Percentiles rank a stretch among this genome's conserved stretches.
Conservation (phyloP, 2,797 vertebrate genomes). For the Sebastes trivittatus region DNA sequence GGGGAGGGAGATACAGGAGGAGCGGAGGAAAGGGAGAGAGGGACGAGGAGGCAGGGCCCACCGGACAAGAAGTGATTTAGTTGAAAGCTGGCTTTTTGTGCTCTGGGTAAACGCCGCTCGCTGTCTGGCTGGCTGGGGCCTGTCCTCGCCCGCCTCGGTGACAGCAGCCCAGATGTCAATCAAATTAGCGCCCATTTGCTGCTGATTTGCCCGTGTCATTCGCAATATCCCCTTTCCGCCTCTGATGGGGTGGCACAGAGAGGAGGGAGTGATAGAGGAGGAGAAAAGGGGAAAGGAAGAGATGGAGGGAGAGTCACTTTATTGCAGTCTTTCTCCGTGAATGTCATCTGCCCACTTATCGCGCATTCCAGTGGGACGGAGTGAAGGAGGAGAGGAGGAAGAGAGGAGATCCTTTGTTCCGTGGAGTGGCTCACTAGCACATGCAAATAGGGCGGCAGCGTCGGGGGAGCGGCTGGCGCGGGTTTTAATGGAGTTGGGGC, state of each 20-base stretch:
- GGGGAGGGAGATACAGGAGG: constrained; percentile 38
- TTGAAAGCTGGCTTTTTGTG: constrained; percentile 94
- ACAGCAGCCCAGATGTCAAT: constrained; percentile 99
- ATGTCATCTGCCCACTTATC: constrained; percentile 99
- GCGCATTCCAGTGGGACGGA: constrained; percentile 78
- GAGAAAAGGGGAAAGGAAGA: constrained; percentile 28
- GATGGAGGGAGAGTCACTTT: constrained; percentile 70
- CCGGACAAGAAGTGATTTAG: constrained; percentile 98
- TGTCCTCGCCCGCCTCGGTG: constrained; percentile 83
- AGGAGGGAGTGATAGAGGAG: constrained; percentile 41
- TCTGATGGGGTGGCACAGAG: constrained; percentile 71
- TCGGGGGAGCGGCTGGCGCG: constrained; percentile 92
- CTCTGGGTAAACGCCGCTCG: constrained; percentile 83
- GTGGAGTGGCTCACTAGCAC: constrained; percentile 93
- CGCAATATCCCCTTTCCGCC: constrained; percentile 91
- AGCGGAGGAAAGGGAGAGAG: constrained; percentile 43
- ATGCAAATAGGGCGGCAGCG: constrained; percentile 93
- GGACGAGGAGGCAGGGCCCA: constrained; percentile 84
- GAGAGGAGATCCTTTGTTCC: constrained; percentile 91
- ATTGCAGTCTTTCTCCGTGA: constrained; percentile 87
- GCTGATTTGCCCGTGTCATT: constrained; percentile 99
- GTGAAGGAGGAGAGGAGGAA: constrained; percentile 75
- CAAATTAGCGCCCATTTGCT: constrained; percentile 99
- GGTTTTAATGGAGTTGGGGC: constrained; percentile 99
- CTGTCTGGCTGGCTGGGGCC: constrained; percentile 60